These are phyloP conservation scores for Oscheius sp. DNA, from an alignment of 2,888 invertebrate genomes.

Conservation along the genomic window DNA sequence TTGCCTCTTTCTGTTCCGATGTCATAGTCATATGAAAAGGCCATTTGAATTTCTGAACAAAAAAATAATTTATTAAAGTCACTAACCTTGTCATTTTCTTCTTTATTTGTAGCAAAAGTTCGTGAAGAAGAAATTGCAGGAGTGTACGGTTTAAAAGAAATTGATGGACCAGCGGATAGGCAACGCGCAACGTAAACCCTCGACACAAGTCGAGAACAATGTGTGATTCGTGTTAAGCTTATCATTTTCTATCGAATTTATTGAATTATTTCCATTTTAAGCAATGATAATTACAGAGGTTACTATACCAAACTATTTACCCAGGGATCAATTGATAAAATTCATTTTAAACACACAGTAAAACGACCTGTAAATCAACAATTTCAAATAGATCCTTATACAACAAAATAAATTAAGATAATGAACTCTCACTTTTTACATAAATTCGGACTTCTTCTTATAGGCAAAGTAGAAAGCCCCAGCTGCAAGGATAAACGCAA, in stretches of 20 bases:
- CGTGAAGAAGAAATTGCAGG: not conserved
- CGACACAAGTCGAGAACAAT: not conserved
- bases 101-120: not conserved
- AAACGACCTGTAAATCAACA: slow-evolving; percentile 20
- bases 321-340: not conserved
- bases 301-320: not conserved
- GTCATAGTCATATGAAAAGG: slow-evolving; percentile 58
- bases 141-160: no score
- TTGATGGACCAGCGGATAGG: no score
- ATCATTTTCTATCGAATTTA: not conserved
- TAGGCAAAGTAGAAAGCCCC: slow-evolving; percentile 62
- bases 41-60: slow-evolving; percentile 36
- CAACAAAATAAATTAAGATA: slow-evolving; percentile 17
- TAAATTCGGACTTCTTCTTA: slow-evolving; percentile 56
- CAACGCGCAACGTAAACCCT: no score
- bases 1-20: slow-evolving; percentile 56
- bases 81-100: slow-evolving; percentile 16
- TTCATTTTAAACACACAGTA: slow-evolving; percentile 9
- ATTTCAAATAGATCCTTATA: not conserved
- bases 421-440: slow-evolving; percentile 32
- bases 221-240: not conserved
- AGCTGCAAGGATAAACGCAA: slow-evolving; percentile 54
- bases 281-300: not conserved
- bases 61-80: not conserved
- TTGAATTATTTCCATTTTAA: not conserved